Base-by-base conservation (phyloP, 2,888 invertebrate genomes). In the Pinctada fucata region DNA sequence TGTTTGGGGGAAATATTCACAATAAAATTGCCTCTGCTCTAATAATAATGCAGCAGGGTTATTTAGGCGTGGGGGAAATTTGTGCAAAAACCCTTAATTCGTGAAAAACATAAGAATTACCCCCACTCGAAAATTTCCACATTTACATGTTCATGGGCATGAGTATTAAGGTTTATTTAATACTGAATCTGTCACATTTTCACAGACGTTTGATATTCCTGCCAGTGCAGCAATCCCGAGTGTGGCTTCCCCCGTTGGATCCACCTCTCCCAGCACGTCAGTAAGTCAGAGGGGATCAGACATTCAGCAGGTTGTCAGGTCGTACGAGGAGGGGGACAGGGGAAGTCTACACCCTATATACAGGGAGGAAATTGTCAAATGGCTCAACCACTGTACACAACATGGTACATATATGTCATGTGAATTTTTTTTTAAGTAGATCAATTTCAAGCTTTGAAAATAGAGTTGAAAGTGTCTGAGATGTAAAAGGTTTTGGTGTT, bases 301-400 rank as follows among this genome's bases (percentile, higher is more conserved):
- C 6, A 51, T 74, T 31, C 74, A 76, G 10, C 67, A 76, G 49
- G 71, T 72, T 6, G 70, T 80, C 4, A 50, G 70, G 47, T 83
- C 86, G 78, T 93, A 91, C 81, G 94, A 94, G 85, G 88, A 89
- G 63, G 94, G 94, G 0, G 94, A 94, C 74, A 92, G 93, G 49
- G 95, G 95, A 3, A 91, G 91, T 68, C 91, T 95, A 63, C 94
- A 94, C 73, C 91, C 93, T 58, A 92, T 94, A 52, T 95, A 94
- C 88, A 92, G 94, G 52, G 92, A 91, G 13, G 92, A 93, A 4
- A 89, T 95, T 83, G 93, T 94, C 13, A 91, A 93, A 48, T 95
- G 95, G 95, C 92, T 95, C 79, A 93, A 94, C 78, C 95, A 94
- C 90, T 95, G 95, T 50, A 77, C 84, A 67, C 82, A 82, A 50